Conservation (phyloP, 2,797 vertebrate species). For the Alosa sapidissima region DNA sequence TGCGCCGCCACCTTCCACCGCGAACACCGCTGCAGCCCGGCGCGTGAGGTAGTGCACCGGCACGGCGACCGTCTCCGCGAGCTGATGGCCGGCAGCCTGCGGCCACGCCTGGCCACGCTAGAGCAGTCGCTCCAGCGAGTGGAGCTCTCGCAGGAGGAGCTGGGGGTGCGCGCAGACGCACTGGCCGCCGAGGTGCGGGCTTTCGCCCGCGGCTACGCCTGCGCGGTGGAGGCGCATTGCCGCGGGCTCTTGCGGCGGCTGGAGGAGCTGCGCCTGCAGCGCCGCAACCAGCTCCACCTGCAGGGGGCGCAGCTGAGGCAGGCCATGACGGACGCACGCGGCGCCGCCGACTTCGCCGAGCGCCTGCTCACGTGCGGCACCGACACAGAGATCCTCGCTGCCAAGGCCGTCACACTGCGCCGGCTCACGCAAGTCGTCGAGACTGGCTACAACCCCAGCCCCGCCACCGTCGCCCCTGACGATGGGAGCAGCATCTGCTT, state of each 20-base stretch:
- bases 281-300: constrained; percentile 82
- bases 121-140: constrained; percentile 74
- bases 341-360: constrained; percentile 82
- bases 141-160: constrained; percentile 60
- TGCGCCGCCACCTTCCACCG: constrained; percentile 79
- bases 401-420: constrained; percentile 79
- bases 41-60: constrained; percentile 67
- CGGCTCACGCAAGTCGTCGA: constrained; percentile 76
- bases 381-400: constrained; percentile 82
- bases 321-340: constrained; percentile 78
- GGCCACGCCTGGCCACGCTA: constrained; percentile 72
- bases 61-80: constrained; percentile 79
- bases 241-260: constrained; percentile 79
- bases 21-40: constrained; percentile 77
- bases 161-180: constrained; percentile 63
- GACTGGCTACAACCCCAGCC: constrained; percentile 59
- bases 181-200: constrained; percentile 73
- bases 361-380: constrained; percentile 81
- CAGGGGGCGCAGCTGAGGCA: constrained; percentile 86
- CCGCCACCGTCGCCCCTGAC: constrained; percentile 54
- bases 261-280: constrained; percentile 78
- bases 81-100: constrained; percentile 71
- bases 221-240: constrained; percentile 80
- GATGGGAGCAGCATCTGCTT: constrained; percentile 77
- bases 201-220: constrained; percentile 79